Evolutionary conservation across 2,113 vertebrate species (phyloP).

Genomic region (Helogale parvula): DNA sequence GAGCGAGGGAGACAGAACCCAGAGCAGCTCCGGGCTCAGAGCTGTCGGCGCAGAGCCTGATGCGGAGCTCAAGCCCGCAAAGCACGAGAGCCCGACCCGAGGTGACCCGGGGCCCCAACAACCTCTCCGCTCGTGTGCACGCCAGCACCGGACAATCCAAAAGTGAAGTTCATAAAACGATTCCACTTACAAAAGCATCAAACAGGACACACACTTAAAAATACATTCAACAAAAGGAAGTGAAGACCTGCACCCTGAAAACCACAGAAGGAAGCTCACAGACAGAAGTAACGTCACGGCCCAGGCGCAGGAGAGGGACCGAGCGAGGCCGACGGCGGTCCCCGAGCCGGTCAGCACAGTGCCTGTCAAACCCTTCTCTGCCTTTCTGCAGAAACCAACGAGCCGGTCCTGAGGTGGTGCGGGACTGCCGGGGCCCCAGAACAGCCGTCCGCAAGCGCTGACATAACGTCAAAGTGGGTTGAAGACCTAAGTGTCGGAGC

Average conservation of each 20-base stretch:
- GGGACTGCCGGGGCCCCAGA: background rate
- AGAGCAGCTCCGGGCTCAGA: too few species aligned
- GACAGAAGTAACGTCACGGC: too few species aligned
- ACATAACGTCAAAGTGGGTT: background rate
- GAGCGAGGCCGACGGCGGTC: too few species aligned
- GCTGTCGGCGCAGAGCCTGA: too few species aligned
- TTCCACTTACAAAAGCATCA: background rate
- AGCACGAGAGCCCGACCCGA: too few species aligned
- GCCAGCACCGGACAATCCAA: background rate
- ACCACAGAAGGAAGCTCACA: rapidly evolving
- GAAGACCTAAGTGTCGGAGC: background rate
- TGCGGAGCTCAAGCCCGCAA: too few species aligned
- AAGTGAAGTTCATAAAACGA: background rate
- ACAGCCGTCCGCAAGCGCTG: background rate
- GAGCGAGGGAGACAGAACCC: too few species aligned
- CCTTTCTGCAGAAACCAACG: background rate
- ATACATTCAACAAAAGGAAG: background rate
- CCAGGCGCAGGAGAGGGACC: too few species aligned
- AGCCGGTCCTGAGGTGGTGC: background rate
- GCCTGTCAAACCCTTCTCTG: background rate
- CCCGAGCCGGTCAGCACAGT: rapidly evolving
- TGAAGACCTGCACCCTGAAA: background rate
- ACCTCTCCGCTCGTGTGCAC: too few species aligned
- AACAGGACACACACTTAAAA: background rate
- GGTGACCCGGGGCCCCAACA: too few species aligned